These are phyloP conservation scores for Chromis chromis DNA, from an alignment of 2,797 vertebrate genomes.

Conservation along the genomic window DNA sequence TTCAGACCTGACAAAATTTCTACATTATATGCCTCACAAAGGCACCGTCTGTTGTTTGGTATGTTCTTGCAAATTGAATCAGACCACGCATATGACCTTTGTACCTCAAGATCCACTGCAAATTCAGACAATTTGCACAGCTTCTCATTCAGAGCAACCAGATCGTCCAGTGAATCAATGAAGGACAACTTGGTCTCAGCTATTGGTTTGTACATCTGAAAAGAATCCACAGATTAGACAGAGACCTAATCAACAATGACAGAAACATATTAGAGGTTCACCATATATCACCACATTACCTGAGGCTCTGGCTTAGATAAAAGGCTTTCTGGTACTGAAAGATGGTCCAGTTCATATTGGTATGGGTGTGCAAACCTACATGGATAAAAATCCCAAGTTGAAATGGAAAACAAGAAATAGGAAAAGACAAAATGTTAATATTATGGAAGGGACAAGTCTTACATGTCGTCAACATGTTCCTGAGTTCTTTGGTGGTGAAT, in stretches of 20 bases:
- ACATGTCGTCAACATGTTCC: conserved; percentile 94
- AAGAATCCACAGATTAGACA: conserved; percentile 18
- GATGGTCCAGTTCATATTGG: conserved; percentile 92
- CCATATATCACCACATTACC: conserved; percentile 74
- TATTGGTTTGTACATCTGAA: conserved; percentile 88
- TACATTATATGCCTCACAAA: not conserved
- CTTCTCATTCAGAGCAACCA: conserved; percentile 93
- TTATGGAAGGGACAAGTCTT: conserved; percentile 51
- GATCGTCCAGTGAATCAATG: conserved; percentile 88
- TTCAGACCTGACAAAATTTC: not conserved
- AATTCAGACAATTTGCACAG: conserved; percentile 89
- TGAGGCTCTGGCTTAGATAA: conserved; percentile 89
- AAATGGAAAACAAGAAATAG: not conserved
- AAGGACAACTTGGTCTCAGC: conserved; percentile 88
- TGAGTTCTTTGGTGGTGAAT: conserved; percentile 95
- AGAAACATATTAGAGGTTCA: not conserved
- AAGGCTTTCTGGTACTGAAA: conserved; percentile 84
- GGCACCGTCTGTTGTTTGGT: not conserved
- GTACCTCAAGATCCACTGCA: conserved; percentile 96
- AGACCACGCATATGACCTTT: not conserved
- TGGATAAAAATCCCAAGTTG: conserved; percentile 2
- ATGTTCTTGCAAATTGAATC: not conserved
- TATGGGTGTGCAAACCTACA: conserved; percentile 96
- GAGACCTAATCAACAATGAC: not conserved
- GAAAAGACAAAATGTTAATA: not conserved